Evolutionary conservation across 1,140 invertebrate species (phyloP).

Genomic region (Palaemon carinicauda): DNA sequence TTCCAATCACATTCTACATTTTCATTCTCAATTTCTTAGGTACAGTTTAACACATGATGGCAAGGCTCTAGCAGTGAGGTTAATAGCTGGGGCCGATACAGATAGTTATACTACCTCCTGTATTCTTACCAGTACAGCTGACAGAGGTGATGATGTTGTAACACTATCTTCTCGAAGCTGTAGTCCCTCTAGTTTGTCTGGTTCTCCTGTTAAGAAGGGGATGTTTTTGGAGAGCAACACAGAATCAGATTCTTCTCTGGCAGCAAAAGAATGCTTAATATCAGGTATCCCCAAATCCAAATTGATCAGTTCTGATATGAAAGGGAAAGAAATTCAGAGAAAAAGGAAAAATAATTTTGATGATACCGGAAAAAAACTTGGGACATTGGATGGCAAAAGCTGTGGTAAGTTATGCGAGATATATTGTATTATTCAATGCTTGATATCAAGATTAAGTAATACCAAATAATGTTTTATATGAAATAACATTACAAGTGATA

Average conservation of each 20-base stretch:
- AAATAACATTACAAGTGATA: too few relatives aligned
- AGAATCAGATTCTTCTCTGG: background rate
- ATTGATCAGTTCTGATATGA: too few relatives aligned
- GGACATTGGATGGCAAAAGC: too few relatives aligned
- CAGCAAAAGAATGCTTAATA: too few relatives aligned
- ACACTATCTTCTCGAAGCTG: background rate
- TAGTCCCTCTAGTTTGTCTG: background rate
- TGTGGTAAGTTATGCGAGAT: too few relatives aligned
- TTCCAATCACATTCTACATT: background rate
- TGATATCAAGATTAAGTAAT: too few relatives aligned
- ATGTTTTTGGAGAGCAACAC: background rate
- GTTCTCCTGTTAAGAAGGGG: background rate
- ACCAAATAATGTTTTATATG: too few relatives aligned
- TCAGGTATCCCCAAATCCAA: too few relatives aligned
- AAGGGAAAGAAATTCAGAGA: too few relatives aligned
- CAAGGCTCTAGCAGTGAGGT: background rate
- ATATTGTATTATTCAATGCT: too few relatives aligned
- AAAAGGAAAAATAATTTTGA: too few relatives aligned
- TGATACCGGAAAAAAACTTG: too few relatives aligned
- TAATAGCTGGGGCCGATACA: background rate
- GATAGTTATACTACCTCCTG: background rate
- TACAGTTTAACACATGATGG: slow-evolving; percentile 5
- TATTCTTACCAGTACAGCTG: background rate
- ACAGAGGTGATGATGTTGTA: background rate
- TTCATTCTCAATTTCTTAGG: background rate